Conservation (phyloP, 2,888 invertebrate species). For the Habroteleia sp. region DNA sequence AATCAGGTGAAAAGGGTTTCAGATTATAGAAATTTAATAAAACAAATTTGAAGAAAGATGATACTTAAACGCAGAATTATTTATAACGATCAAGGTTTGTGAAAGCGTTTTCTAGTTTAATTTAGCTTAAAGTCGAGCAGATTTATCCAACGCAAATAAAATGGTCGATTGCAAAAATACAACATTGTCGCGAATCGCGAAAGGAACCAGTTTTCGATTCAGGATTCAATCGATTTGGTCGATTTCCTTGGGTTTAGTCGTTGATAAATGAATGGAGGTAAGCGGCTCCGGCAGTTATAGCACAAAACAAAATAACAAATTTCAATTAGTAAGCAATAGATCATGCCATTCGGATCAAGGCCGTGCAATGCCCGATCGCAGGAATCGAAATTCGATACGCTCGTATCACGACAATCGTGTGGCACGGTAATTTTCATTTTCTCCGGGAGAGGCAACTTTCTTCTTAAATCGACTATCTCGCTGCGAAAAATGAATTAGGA, state of each 20-base stretch:
- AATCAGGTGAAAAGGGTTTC: conserved; percentile 2
- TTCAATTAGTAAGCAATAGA: conserved; percentile 44
- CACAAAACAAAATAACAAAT: conserved; percentile 25
- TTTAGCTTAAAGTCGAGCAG: neutral
- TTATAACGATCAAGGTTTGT: neutral
- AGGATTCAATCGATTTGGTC: too few species aligned
- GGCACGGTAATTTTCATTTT: conserved; percentile 50
- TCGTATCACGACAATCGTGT: conserved; percentile 19
- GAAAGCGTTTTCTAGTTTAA: conserved; percentile 10
- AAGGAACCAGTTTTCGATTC: neutral
- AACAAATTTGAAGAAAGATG: conserved; percentile 5
- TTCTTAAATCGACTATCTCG: conserved; percentile 37
- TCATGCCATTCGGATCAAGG: conserved; percentile 44
- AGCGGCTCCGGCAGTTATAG: neutral
- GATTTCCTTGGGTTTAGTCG: too few species aligned
- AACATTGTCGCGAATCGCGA: neutral
- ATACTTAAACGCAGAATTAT: conserved; percentile 12
- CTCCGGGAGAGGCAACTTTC: conserved; percentile 55
- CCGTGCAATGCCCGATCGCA: conserved; percentile 15
- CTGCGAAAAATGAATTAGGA: conserved; percentile 15
- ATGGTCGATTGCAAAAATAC: neutral
- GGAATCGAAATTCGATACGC: conserved; percentile 51
- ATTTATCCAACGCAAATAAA: too few species aligned
- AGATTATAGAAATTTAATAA: conserved; percentile 10
- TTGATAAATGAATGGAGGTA: too few species aligned